These are phyloP conservation scores for Chlamydotis undulata DNA, from an alignment of 2,113 vertebrate genomes.

Conservation along the genomic window DNA sequence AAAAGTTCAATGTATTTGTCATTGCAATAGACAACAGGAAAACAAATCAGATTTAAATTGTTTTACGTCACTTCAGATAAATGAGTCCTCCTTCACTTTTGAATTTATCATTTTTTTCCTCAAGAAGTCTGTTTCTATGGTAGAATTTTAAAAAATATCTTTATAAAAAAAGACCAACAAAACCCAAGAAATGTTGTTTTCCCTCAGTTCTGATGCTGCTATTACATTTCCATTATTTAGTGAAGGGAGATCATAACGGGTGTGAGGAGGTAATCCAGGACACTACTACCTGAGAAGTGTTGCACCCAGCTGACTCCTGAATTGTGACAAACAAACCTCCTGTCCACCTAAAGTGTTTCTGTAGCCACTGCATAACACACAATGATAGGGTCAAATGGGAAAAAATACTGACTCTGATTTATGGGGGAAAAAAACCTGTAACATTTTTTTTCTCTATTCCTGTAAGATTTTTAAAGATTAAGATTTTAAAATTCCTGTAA, in stretches of 20 bases:
- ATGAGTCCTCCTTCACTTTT: not conserved
- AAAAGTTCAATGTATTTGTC: not conserved
- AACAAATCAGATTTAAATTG: not conserved
- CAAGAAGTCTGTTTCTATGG: not conserved
- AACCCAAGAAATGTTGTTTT: not conserved
- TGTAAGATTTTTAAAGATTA: not conserved
- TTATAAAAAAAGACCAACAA: not conserved
- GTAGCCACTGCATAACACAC: not conserved
- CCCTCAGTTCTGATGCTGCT: not conserved
- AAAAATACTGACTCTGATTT: not conserved
- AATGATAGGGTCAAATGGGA: not conserved
- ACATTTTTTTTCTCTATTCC: not conserved
- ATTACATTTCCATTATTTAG: not conserved
- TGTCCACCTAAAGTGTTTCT: not conserved
- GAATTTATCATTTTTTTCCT: not conserved
- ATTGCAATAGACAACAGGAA: not conserved
- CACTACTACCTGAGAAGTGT: not conserved
- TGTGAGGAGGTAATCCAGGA: not conserved
- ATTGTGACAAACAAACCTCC: not conserved
- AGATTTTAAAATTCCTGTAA: not conserved
- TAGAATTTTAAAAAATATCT: not conserved
- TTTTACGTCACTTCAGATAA: not conserved
- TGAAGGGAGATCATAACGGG: not conserved
- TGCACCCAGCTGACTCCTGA: not conserved
- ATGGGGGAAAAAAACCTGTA: no score